Percentiles rank a stretch among this genome's conserved stretches.
Conservation (phyloP, 2,797 vertebrate species). For the Acropternis orthonyx region DNA sequence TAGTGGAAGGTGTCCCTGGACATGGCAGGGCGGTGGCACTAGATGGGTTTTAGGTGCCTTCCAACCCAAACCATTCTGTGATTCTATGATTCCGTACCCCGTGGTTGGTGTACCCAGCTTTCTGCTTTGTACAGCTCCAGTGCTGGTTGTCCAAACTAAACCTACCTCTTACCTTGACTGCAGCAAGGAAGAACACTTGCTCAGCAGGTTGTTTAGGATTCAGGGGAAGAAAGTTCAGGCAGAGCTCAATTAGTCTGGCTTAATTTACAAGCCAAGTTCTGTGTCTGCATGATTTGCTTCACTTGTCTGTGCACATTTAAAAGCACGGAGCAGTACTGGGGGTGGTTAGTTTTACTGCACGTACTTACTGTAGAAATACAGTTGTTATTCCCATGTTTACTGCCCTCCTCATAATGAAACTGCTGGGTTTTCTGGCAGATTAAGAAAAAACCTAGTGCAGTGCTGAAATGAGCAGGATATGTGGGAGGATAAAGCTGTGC, state of each 20-base stretch:
- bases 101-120: neutral
- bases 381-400: neutral
- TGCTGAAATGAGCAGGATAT: neutral
- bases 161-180: neutral
- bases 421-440: neutral
- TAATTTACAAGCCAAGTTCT: neutral
- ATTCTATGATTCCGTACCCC: neutral
- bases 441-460: neutral
- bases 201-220: conserved; percentile 24
- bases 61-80: neutral
- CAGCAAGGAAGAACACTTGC: neutral
- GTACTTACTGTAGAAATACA: neutral
- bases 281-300: neutral
- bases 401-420: neutral
- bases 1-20: neutral
- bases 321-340: neutral
- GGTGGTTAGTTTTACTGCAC: neutral
- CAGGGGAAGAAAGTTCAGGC: conserved; percentile 20
- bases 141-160: neutral
- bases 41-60: neutral
- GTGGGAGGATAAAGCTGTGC: neutral
- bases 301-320: neutral
- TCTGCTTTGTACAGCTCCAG: neutral
- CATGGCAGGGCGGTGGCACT: neutral
- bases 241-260: neutral